Conservation (phyloP, 92 coral and sea anemone genomes). For the Palythoa caribaeorum region DNA sequence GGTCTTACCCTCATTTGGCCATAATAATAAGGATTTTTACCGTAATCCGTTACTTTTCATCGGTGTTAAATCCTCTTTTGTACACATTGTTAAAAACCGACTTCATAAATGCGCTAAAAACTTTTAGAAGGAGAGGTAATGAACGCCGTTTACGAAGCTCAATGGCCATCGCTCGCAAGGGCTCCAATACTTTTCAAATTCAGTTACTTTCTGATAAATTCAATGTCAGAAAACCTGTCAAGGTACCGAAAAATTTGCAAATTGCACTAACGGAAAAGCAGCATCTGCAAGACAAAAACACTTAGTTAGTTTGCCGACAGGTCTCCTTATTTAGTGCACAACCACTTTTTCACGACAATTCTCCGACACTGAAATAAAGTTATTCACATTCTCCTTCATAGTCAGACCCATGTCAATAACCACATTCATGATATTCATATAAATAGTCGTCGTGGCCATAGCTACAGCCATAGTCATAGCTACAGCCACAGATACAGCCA, state of each 20-base stretch:
- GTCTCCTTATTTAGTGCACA: too few relatives aligned
- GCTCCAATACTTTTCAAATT: background rate
- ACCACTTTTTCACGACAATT: too few relatives aligned
- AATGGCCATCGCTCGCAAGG: background rate
- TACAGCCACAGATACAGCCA: too few relatives aligned
- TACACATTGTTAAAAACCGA: constrained; percentile 35
- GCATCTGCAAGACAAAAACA: background rate
- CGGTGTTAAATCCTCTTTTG: constrained; percentile 17
- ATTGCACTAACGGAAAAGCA: background rate
- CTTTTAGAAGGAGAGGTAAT: background rate
- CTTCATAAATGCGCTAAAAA: constrained; percentile 11
- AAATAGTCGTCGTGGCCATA: too few relatives aligned
- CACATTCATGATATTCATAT: too few relatives aligned
- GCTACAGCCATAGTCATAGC: too few relatives aligned
- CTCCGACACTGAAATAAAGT: too few relatives aligned
- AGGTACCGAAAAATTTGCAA: background rate
- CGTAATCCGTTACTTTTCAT: constrained; percentile 6
- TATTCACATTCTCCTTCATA: too few relatives aligned
- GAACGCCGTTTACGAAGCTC: background rate
- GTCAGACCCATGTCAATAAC: too few relatives aligned
- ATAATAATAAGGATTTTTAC: background rate
- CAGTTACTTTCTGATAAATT: background rate
- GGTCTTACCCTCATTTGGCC: too few relatives aligned
- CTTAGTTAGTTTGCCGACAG: too few relatives aligned
- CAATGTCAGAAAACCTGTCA: background rate